phyloP scores from a whole-genome alignment of 2,888 invertebrate genomes.

The Cephus runcator region DNA sequence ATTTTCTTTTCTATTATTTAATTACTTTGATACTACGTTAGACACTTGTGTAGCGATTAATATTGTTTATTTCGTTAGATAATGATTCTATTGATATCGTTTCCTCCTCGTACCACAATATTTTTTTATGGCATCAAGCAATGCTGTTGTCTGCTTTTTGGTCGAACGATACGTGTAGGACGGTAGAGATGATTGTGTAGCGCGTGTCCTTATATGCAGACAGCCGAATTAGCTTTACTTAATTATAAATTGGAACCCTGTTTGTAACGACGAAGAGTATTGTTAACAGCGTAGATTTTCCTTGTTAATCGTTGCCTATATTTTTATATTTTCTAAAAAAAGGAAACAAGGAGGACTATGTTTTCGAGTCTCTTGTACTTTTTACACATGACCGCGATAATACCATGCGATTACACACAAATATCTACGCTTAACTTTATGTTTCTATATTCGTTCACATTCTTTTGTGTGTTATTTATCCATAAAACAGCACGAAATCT shows the following conservation, averaged over 20 bases:
- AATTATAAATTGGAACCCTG: neutral
- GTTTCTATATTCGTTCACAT: neutral
- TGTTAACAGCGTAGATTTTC: neutral
- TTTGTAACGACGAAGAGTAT: neutral
- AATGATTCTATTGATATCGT: neutral
- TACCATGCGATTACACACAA: neutral
- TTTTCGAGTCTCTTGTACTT: neutral
- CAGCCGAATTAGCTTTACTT: neutral
- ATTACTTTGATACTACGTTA: neutral
- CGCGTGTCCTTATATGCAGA: neutral
- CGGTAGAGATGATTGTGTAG: neutral
- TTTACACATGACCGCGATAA: neutral
- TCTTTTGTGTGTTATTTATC: neutral
- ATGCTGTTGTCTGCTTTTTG: neutral
- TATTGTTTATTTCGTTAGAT: neutral
- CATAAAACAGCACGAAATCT: neutral
- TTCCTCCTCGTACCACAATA: neutral
- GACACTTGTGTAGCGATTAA: neutral
- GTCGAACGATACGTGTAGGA: neutral
- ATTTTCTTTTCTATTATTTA: neutral
- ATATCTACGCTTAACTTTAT: neutral
- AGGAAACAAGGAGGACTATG: neutral
- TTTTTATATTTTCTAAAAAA: neutral
- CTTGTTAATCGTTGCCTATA: neutral
- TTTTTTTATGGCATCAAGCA: neutral